Conservation (phyloP, 2,113 vertebrate species). For the Trichomycterus rosablanca region DNA sequence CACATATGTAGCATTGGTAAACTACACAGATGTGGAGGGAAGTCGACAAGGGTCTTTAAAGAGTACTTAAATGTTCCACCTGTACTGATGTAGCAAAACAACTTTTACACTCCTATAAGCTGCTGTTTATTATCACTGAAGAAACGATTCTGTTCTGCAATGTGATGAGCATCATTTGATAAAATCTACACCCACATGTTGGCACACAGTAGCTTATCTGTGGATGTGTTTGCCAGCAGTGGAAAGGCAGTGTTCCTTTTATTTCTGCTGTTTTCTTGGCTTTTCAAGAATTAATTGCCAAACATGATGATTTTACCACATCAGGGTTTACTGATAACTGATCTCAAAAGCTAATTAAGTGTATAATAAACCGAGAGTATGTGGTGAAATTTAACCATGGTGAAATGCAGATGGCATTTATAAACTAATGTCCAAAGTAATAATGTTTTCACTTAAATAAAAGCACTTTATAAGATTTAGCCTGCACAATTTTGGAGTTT, state of each 20-base stretch:
- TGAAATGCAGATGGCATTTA: constrained; percentile 46
- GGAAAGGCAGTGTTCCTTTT: constrained; percentile 4
- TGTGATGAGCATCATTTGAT: no score
- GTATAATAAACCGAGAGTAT: constrained; percentile 41
- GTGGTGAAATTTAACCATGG: constrained; percentile 45
- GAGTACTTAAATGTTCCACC: no score
- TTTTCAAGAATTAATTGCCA: constrained; percentile 50
- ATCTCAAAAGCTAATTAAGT: constrained; percentile 24
- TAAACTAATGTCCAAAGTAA: constrained; percentile 9
- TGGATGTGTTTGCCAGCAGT: background rate
- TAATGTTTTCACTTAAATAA: constrained; percentile 63
- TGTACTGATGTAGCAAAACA: no score
- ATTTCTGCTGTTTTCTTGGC: constrained; percentile 38
- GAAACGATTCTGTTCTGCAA: no score
- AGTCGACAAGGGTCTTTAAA: no score
- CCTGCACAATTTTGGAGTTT: background rate
- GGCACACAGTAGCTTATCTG: no score
- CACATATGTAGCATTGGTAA: no score
- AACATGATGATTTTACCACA: constrained; percentile 46
- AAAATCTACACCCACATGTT: no score
- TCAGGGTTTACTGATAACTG: constrained; percentile 42
- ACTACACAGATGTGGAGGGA: no score
- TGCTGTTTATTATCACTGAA: no score
- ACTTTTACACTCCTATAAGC: no score
- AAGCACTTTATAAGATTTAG: constrained; percentile 72